Conservation (phyloP, 1,140 invertebrate genomes). For the Gonioctena quinquepunctata region DNA sequence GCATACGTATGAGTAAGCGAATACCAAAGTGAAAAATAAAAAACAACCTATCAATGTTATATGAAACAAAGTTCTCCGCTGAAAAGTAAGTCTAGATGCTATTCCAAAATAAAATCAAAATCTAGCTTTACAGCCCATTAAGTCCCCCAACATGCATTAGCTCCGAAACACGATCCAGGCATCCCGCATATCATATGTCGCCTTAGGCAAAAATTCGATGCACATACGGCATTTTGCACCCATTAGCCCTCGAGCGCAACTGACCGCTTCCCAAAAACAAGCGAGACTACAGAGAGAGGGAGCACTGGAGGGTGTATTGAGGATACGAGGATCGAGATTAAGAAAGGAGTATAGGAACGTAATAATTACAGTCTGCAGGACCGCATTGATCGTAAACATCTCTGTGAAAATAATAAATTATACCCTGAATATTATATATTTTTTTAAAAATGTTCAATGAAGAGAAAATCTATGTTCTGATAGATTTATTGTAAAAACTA, state of each 20-base stretch:
- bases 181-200: neutral
- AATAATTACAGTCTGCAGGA: neutral
- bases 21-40: neutral
- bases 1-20: too few relatives aligned
- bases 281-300: neutral
- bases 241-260: neutral
- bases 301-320: neutral
- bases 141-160: neutral
- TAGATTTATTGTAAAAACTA: too few relatives aligned
- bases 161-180: neutral
- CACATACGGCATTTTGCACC: neutral
- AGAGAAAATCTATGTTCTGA: too few relatives aligned
- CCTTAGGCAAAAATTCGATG: neutral
- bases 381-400: too few relatives aligned
- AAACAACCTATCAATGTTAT: neutral
- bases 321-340: neutral
- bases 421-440: too few relatives aligned
- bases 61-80: neutral
- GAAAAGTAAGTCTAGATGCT: neutral
- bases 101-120: neutral
- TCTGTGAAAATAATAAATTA: too few relatives aligned
- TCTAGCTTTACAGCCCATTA: neutral
- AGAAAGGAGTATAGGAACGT: neutral
- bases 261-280: neutral
- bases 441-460: too few relatives aligned